phyloP scores from a whole-genome alignment of 1,140 invertebrate species.

The Sinonovacula constricta region DNA sequence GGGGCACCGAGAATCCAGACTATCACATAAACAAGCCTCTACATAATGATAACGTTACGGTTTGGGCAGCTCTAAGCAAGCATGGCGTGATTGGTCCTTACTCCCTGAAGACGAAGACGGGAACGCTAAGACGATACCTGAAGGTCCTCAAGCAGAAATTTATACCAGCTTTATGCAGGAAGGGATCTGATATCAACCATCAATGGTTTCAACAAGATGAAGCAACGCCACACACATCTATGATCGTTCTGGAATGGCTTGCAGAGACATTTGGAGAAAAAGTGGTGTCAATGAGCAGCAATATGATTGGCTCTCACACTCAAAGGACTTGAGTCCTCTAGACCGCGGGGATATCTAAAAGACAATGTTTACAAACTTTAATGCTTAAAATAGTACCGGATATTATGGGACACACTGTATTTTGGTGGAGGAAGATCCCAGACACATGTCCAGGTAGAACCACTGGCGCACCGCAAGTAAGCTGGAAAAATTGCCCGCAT shows the following conservation, averaged over 20 bases:
- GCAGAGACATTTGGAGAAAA: no score
- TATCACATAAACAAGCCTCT: not conserved
- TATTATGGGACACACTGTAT: no score
- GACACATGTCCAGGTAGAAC: no score
- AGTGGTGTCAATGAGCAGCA: not conserved
- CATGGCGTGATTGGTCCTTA: not conserved
- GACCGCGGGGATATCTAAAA: no score
- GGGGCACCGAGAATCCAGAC: not conserved
- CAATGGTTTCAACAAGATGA: not conserved
- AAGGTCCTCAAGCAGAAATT: not conserved
- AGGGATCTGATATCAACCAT: no score
- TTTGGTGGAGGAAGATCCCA: no score
- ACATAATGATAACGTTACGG: constrained; percentile 1
- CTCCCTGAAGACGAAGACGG: not conserved
- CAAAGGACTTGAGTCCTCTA: not conserved
- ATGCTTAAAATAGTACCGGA: no score
- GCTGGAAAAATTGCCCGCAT: no score
- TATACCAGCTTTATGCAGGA: not conserved
- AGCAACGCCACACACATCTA: no score
- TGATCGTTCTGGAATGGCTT: no score
- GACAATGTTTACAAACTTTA: constrained; percentile 14
- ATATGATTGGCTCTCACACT: constrained; percentile 4
- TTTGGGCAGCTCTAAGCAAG: not conserved
- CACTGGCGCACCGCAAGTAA: no score
- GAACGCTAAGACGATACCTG: not conserved